phyloP scores from a whole-genome alignment of 2,797 vertebrate species.

The Rhadinocentrus ornatus region DNA sequence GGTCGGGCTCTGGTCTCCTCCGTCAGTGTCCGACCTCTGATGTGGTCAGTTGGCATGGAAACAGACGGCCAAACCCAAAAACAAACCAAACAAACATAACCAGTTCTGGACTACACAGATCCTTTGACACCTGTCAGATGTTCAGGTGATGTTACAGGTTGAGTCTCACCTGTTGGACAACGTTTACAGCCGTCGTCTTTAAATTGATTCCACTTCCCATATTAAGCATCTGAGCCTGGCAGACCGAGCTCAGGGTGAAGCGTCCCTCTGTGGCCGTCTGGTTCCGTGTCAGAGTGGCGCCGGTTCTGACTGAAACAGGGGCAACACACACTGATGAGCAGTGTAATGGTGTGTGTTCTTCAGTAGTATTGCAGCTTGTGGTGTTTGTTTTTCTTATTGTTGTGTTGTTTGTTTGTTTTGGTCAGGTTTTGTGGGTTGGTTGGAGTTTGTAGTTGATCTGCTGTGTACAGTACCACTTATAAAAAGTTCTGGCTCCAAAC shows the following conservation, averaged over 20 bases:
- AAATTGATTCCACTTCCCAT: background rate
- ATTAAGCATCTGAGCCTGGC: conserved; percentile 2
- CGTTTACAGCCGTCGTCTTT: background rate
- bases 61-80: conserved; percentile 15
- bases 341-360: background rate
- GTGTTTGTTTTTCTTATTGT: conserved; percentile 1
- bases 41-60: conserved; percentile 18
- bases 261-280: background rate
- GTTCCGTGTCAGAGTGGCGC: conserved; percentile 17
- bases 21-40: background rate
- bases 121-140: background rate
- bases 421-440: background rate
- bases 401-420: background rate
- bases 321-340: background rate
- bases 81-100: background rate
- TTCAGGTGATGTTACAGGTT: background rate
- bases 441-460: background rate
- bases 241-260: conserved; percentile 19
- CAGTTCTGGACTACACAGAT: background rate
- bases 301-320: background rate
- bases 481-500: background rate
- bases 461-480: background rate
- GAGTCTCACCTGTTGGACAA: no score
- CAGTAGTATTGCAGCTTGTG: background rate
- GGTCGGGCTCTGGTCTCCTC: conserved; percentile 9